Evolutionary conservation across 1,140 invertebrate genomes (phyloP).

Genomic region (Drosophila bipectinata): DNA sequence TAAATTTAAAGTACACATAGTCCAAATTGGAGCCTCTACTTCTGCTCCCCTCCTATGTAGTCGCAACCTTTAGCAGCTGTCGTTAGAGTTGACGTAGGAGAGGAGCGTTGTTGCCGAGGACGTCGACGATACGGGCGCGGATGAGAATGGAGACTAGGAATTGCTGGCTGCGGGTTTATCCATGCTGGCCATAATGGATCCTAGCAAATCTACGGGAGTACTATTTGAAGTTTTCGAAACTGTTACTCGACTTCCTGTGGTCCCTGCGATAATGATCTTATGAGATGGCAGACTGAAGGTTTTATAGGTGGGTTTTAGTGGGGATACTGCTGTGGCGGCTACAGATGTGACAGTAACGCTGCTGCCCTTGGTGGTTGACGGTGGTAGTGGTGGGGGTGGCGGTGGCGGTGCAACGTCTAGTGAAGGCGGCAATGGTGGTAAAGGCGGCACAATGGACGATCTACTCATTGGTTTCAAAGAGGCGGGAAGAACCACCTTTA

Average conservation of each 20-base stretch:
- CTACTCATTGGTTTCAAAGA: slow-evolving; percentile 51
- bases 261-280: slow-evolving; percentile 65
- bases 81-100: slow-evolving; percentile 60
- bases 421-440: slow-evolving; percentile 57
- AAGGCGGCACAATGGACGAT: slow-evolving; percentile 57
- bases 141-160: slow-evolving; percentile 30
- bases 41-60: slow-evolving; percentile 9
- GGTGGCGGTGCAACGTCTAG: slow-evolving; percentile 49
- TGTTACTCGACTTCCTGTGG: slow-evolving; percentile 24
- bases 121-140: slow-evolving; percentile 14
- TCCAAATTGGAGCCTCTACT: slow-evolving; percentile 60
- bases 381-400: slow-evolving; percentile 54
- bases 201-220: slow-evolving; percentile 70
- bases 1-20: slow-evolving; percentile 5
- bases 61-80: slow-evolving; percentile 50
- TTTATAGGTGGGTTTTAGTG: slow-evolving; percentile 69
- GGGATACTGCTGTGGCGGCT: slow-evolving; percentile 5
- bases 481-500: slow-evolving; percentile 62
- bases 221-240: slow-evolving; percentile 20
- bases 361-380: slow-evolving; percentile 2
- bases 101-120: slow-evolving; percentile 53
- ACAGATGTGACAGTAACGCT: slow-evolving; percentile 2
- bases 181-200: slow-evolving; percentile 83
- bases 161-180: slow-evolving; percentile 55
- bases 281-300: slow-evolving; percentile 65